Evolutionary conservation across 2,888 invertebrate genomes (phyloP).

Genomic region (Drosophila crucigera): DNA sequence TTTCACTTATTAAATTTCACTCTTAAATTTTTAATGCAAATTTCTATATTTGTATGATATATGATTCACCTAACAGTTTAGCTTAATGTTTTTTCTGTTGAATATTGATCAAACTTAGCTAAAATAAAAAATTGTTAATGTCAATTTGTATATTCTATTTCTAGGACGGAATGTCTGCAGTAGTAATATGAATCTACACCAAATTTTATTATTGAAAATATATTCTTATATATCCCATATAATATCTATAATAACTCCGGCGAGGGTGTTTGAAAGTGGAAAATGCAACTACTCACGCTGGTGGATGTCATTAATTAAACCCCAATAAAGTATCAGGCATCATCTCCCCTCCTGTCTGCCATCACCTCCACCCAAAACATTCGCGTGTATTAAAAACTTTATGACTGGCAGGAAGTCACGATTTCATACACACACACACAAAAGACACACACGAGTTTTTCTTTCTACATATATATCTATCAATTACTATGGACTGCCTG

Average conservation of each 20-base stretch:
- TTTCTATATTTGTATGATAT: not conserved
- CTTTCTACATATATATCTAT: slow-evolving; percentile 22
- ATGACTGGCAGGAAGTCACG: slow-evolving; percentile 76
- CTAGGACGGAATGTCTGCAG: not conserved
- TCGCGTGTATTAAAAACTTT: slow-evolving; percentile 52
- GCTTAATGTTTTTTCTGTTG: not conserved
- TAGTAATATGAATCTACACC: not conserved
- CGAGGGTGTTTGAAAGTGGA: not conserved
- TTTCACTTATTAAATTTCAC: not conserved
- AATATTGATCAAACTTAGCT: not conserved
- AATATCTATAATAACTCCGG: not conserved
- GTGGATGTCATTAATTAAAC: slow-evolving; percentile 77
- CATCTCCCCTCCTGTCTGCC: slow-evolving; percentile 2
- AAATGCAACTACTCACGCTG: slow-evolving; percentile 22
- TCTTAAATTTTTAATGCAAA: not conserved
- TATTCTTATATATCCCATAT: not conserved
- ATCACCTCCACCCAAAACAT: slow-evolving; percentile 4
- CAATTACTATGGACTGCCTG: slow-evolving; percentile 35
- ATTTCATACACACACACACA: slow-evolving; percentile 49
- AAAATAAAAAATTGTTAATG: not conserved
- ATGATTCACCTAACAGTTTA: no score
- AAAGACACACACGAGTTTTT: slow-evolving; percentile 27
- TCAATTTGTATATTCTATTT: not conserved
- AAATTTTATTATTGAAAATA: not conserved
- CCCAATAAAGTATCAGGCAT: slow-evolving; percentile 71